Percentiles rank a stretch among this genome's conserved stretches.
Conservation (phyloP, 2,113 vertebrate species). For the Ptilonorhynchus violaceus region DNA sequence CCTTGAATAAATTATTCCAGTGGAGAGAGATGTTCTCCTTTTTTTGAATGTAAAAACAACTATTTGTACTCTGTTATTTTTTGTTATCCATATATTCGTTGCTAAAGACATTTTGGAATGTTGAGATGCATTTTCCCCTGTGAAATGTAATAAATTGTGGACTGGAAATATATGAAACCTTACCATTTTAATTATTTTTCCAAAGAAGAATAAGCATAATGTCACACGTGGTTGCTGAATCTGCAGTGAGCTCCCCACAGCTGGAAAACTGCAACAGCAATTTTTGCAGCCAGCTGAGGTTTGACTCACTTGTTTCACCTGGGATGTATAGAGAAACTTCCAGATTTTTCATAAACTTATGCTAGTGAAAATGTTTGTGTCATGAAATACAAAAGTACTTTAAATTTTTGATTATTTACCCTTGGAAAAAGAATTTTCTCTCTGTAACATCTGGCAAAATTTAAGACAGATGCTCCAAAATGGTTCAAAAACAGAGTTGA, state of each 20-base stretch:
- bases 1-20: background rate
- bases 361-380: background rate
- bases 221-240: background rate
- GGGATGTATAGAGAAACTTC: background rate
- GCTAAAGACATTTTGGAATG: background rate
- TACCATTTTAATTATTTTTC: background rate
- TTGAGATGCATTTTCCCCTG: background rate
- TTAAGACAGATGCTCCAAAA: background rate
- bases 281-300: background rate
- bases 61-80: background rate
- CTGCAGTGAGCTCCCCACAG: background rate
- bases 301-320: background rate
- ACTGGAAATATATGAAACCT: background rate
- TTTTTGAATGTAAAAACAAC: background rate
- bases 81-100: background rate
- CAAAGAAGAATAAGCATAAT: constrained; percentile 26
- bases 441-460: background rate
- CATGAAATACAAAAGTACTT: background rate
- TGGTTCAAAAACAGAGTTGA: background rate
- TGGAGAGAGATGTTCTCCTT: accelerated
- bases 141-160: background rate
- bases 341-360: background rate
- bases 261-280: background rate
- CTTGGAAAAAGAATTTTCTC: background rate
- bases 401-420: background rate